Evolutionary conservation across 2,113 vertebrate species (phyloP).

Genomic region (Tachysurus vachellii): DNA sequence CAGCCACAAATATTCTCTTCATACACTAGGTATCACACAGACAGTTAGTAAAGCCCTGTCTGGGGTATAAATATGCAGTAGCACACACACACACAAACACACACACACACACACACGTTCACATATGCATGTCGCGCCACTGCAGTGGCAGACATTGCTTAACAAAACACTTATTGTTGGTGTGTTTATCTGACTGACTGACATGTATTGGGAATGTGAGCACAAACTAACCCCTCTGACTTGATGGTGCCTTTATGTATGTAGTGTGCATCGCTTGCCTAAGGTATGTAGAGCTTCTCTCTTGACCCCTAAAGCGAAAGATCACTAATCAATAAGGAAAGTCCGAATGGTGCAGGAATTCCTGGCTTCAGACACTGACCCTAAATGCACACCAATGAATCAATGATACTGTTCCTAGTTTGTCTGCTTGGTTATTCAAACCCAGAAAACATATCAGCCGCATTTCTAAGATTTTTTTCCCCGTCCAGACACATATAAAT

Average conservation of each 20-base stretch:
- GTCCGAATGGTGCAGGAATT: not conserved
- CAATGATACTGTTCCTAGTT: not conserved
- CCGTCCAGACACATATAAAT: not conserved
- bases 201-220: not conserved
- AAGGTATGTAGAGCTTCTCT: not conserved
- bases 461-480: not conserved
- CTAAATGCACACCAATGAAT: not conserved
- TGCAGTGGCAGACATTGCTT: not conserved
- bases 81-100: not conserved
- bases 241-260: not conserved
- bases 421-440: not conserved
- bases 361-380: not conserved
- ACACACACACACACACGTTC: not conserved
- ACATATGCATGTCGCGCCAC: not conserved
- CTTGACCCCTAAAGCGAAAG: slow-evolving; percentile 1
- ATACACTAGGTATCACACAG: not conserved
- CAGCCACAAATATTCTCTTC: not conserved
- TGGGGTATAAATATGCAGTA: not conserved
- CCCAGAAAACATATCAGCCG: not conserved
- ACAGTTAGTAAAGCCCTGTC: not conserved
- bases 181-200: slow-evolving; percentile 12
- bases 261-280: not conserved
- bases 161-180: slow-evolving; percentile 35
- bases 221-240: not conserved
- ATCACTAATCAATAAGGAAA: not conserved